phyloP scores from a whole-genome alignment of 2,113 vertebrate genomes.

The Charadrius vociferus region DNA sequence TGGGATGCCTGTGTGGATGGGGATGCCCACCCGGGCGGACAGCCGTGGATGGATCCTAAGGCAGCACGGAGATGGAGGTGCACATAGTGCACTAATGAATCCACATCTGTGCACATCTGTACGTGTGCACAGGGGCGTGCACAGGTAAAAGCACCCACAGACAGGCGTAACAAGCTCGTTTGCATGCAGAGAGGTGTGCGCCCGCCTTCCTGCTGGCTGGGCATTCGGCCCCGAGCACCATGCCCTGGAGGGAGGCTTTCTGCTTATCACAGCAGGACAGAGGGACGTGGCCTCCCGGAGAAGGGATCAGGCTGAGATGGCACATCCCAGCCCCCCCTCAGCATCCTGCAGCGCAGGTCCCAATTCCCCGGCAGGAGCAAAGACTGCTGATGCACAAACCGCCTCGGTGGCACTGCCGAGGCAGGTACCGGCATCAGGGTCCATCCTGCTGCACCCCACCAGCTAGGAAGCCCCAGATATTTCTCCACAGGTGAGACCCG shows the following conservation, averaged over 20 bases:
- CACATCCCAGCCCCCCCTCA: not conserved
- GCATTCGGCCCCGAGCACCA: not conserved
- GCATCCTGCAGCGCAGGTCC: rapidly evolving
- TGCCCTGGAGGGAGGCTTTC: not conserved
- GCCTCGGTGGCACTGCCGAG: not conserved
- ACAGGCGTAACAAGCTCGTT: not conserved
- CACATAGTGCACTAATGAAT: rapidly evolving
- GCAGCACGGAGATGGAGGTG: not conserved
- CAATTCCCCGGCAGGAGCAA: not conserved
- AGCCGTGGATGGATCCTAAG: rapidly evolving
- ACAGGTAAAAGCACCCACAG: not conserved
- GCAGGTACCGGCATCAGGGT: not conserved
- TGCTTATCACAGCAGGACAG: not conserved
- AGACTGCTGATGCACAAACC: not conserved
- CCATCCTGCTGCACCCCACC: rapidly evolving
- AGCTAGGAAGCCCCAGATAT: not conserved
- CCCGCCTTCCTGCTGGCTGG: rapidly evolving
- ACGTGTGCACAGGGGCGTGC: not conserved
- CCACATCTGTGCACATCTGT: rapidly evolving
- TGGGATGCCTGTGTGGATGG: rapidly evolving
- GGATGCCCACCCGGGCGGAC: rapidly evolving
- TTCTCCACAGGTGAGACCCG: not conserved
- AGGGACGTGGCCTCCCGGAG: not conserved
- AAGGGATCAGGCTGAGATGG: not conserved
- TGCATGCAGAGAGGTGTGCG: not conserved